These are phyloP conservation scores for Lasioglossum oenotherae DNA, from an alignment of 2,888 invertebrate genomes.

Conservation along the genomic window DNA sequence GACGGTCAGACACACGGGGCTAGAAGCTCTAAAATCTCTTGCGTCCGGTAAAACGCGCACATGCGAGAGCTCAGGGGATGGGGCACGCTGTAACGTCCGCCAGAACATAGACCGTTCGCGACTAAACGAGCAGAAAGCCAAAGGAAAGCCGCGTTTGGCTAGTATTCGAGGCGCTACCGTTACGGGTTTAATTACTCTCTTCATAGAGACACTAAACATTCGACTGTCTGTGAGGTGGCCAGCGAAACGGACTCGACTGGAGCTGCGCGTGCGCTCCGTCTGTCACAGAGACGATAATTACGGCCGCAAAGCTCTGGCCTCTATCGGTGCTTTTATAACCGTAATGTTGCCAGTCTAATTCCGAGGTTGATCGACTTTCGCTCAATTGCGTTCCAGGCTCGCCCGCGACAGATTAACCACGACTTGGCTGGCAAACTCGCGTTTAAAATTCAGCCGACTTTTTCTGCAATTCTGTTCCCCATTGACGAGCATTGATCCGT, in stretches of 20 bases:
- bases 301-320: slow-evolving; percentile 46
- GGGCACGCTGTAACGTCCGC: background rate
- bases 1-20: slow-evolving; percentile 21
- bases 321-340: slow-evolving; percentile 22
- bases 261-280: slow-evolving; percentile 5
- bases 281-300: slow-evolving; percentile 66
- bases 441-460: background rate
- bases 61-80: slow-evolving; percentile 40
- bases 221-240: slow-evolving; percentile 52
- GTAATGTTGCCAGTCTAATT: slow-evolving; percentile 45
- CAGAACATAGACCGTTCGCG: slow-evolving; percentile 54
- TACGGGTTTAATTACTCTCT: slow-evolving; percentile 70
- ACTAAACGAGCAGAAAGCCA: slow-evolving; percentile 69
- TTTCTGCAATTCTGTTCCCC: background rate
- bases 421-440: background rate
- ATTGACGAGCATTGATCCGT: background rate
- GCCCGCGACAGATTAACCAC: background rate
- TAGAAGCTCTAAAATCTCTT: slow-evolving; percentile 61
- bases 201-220: slow-evolving; percentile 69
- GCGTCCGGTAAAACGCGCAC: slow-evolving; percentile 56
- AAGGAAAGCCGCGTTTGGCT: slow-evolving; percentile 68
- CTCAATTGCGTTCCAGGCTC: slow-evolving; percentile 27
- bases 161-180: slow-evolving; percentile 66
- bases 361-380: slow-evolving; percentile 28
- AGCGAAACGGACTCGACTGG: slow-evolving; percentile 27